Evolutionary conservation across 2,888 invertebrate species (phyloP).

Genomic region (Drosophila fungiperda): DNA sequence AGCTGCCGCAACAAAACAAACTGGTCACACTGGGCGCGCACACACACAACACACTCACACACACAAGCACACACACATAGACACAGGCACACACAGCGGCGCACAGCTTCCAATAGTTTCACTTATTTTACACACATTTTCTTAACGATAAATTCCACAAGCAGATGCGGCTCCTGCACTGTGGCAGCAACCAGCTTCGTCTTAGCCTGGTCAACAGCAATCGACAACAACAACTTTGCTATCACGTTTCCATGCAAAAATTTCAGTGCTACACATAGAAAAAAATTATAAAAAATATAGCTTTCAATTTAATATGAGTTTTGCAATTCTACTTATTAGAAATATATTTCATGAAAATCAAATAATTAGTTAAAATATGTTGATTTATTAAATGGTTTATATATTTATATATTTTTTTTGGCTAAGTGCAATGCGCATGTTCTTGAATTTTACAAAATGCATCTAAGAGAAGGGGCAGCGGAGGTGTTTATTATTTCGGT

Average conservation of each 20-base stretch:
- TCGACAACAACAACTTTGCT: constrained; percentile 61
- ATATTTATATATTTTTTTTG: background rate
- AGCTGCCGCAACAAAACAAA: constrained; percentile 59
- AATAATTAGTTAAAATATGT: background rate
- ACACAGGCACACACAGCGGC: constrained; percentile 37
- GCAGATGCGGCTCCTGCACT: constrained; percentile 69
- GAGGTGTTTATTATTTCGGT: constrained; percentile 10
- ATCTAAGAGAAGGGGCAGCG: background rate
- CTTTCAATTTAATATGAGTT: background rate
- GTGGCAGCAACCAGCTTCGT: constrained; percentile 25
- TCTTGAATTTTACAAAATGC: constrained; percentile 62
- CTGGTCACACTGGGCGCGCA: constrained; percentile 65
- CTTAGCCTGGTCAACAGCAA: constrained; percentile 45
- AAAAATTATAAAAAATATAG: background rate
- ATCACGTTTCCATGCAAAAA: constrained; percentile 81
- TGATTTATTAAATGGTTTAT: background rate
- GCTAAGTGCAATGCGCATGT: constrained; percentile 69
- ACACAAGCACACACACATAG: constrained; percentile 5
- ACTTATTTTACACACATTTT: constrained; percentile 78
- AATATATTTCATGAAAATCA: background rate
- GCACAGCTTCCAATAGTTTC: constrained; percentile 72
- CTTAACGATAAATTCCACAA: constrained; percentile 77
- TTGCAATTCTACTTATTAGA: background rate
- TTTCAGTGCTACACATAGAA: constrained; percentile 19
- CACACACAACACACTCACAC: constrained; percentile 20